Conservation (phyloP, 2,888 invertebrate species). For the Eupithecia pulchellata region DNA sequence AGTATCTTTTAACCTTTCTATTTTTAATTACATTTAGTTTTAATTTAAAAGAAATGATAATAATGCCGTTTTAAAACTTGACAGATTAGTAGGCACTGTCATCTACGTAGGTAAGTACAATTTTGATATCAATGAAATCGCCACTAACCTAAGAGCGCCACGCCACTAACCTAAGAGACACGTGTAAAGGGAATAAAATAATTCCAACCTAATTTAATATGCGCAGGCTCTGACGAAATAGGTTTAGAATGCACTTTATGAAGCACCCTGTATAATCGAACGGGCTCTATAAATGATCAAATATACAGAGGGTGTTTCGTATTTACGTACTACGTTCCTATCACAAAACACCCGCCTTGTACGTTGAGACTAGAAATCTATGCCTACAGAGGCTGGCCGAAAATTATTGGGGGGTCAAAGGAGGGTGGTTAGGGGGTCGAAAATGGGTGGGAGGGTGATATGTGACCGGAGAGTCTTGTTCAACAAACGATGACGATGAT, state of each 20-base stretch:
- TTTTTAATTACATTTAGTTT: background rate
- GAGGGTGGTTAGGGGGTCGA: constrained; percentile 49
- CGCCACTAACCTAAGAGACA: too few relatives aligned
- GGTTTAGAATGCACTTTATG: background rate
- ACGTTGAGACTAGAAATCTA: constrained; percentile 78
- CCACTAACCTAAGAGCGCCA: too few relatives aligned
- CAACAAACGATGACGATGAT: constrained; percentile 86
- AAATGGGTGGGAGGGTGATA: constrained; percentile 62
- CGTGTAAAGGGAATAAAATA: too few relatives aligned
- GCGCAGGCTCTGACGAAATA: background rate
- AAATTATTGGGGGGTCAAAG: constrained; percentile 71
- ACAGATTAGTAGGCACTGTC: too few relatives aligned
- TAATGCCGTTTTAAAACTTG: too few relatives aligned
- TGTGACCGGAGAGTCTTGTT: constrained; percentile 85
- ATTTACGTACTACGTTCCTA: constrained; percentile 61
- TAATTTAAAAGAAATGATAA: too few relatives aligned
- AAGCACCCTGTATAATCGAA: constrained; percentile 33
- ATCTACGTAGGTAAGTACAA: too few relatives aligned
- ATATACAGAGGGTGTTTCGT: constrained; percentile 60
- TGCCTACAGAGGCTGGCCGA: constrained; percentile 74
- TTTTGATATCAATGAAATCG: too few relatives aligned
- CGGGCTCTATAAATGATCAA: constrained; percentile 57
- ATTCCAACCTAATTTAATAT: background rate
- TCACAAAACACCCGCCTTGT: constrained; percentile 73
- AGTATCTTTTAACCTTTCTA: background rate